Conservation (phyloP, 2,113 vertebrate genomes). For the Sula dactylatra region DNA sequence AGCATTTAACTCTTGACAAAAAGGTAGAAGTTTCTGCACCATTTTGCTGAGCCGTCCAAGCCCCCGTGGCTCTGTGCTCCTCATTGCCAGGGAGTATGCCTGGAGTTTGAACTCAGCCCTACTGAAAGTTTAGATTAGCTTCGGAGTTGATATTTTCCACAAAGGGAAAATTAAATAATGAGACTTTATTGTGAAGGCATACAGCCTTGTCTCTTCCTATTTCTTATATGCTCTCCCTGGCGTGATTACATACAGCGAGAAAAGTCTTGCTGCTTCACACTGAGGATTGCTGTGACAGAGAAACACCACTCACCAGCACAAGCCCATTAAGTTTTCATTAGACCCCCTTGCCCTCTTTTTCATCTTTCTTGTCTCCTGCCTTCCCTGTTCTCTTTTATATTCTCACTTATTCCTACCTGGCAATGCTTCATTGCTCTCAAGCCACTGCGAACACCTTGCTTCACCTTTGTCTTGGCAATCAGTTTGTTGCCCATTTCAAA, state of each 20-base stretch:
- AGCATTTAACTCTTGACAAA: conserved; percentile 19
- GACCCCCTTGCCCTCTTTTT: conserved; percentile 48
- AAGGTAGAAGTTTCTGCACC: neutral
- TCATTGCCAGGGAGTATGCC: neutral
- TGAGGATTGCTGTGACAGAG: conserved; percentile 19
- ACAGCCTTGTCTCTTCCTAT: conserved; percentile 3
- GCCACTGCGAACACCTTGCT: neutral
- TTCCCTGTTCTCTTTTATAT: neutral
- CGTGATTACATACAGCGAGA: neutral
- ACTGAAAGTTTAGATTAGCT: neutral
- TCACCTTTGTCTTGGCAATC: neutral
- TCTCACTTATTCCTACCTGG: conserved; percentile 21
- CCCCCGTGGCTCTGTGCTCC: fast-evolving
- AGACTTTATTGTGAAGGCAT: neutral
- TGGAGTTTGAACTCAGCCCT: neutral
- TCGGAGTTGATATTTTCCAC: neutral
- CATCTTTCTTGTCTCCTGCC: conserved; percentile 41
- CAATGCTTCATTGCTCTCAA: conserved; percentile 5
- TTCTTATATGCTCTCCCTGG: neutral
- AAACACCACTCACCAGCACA: neutral
- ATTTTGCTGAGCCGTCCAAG: neutral
- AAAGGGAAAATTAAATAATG: neutral
- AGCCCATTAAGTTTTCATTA: conserved; percentile 58
- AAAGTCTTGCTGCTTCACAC: conserved; percentile 21
- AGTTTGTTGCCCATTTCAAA: conserved; percentile 10